Evolutionary conservation across 2,797 vertebrate species (phyloP).

Genomic region (Eurystomus glaucurus): DNA sequence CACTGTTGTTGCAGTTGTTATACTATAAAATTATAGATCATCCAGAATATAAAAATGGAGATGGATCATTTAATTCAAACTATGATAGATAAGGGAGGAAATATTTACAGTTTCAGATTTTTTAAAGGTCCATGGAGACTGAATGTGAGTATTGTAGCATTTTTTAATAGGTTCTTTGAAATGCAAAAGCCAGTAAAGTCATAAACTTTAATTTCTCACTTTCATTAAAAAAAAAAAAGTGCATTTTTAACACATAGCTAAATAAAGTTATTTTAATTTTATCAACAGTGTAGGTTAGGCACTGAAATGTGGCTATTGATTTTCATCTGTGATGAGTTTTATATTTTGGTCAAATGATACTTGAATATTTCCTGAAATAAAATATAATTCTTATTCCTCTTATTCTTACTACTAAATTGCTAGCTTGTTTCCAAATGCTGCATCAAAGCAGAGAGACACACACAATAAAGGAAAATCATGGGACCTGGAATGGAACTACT

Average conservation of each 20-base stretch:
- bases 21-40: background rate
- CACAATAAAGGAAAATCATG: background rate
- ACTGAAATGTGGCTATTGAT: background rate
- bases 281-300: background rate
- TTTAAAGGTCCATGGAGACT: background rate
- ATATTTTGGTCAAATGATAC: conserved; percentile 1
- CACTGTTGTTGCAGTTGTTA: background rate
- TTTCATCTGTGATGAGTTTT: conserved; percentile 18
- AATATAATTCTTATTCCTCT: conserved; percentile 43
- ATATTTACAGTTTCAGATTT: background rate
- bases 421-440: conserved; percentile 42
- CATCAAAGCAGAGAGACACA: background rate
- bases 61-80: background rate
- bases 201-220: background rate
- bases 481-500: background rate
- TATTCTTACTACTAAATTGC: conserved; percentile 54
- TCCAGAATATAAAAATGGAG: background rate
- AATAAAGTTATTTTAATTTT: conserved; percentile 2
- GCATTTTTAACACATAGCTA: background rate
- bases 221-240: background rate
- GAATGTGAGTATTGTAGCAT: background rate
- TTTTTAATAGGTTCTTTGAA: background rate
- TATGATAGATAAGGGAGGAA: background rate
- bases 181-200: background rate
- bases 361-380: conserved; percentile 44